Evolutionary conservation across 2,888 invertebrate species (phyloP).

Genomic region (Ochropleura leucogaster): DNA sequence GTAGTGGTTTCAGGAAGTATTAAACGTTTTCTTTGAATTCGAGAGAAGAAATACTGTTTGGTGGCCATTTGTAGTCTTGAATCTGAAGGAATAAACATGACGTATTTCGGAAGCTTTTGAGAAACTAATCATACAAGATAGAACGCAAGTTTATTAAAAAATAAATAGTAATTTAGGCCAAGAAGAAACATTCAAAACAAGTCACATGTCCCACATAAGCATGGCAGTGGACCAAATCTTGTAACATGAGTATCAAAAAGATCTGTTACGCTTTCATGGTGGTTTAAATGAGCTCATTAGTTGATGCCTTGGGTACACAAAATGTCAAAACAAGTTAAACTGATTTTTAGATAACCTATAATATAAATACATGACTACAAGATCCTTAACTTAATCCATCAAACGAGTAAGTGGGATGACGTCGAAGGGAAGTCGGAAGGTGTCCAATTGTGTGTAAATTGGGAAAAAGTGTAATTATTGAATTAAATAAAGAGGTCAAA

Average conservation of each 20-base stretch:
- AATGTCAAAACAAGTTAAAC: background rate
- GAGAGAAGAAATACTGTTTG: background rate
- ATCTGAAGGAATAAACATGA: background rate
- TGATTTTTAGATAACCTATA: background rate
- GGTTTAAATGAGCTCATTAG: constrained; percentile 51
- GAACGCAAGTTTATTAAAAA: background rate
- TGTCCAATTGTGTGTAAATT: background rate
- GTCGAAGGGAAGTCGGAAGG: background rate
- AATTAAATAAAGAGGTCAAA: background rate
- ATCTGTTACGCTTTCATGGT: constrained; percentile 55
- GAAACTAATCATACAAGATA: background rate
- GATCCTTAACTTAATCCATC: background rate
- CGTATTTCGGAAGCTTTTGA: background rate
- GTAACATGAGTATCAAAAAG: constrained; percentile 49
- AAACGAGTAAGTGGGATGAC: background rate
- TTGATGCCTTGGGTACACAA: constrained; percentile 19
- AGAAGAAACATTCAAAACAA: constrained; percentile 30
- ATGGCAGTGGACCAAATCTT: constrained; percentile 48
- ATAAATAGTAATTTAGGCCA: constrained; percentile 15
- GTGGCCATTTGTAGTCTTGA: background rate
- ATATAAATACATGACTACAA: background rate
- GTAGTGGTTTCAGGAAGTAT: constrained; percentile 15
- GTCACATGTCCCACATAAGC: constrained; percentile 19
- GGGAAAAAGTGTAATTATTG: background rate
- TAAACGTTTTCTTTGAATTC: constrained; percentile 8